These are phyloP conservation scores for Euplexia lucipara DNA, from an alignment of 2,888 invertebrate species.

Conservation along the genomic window DNA sequence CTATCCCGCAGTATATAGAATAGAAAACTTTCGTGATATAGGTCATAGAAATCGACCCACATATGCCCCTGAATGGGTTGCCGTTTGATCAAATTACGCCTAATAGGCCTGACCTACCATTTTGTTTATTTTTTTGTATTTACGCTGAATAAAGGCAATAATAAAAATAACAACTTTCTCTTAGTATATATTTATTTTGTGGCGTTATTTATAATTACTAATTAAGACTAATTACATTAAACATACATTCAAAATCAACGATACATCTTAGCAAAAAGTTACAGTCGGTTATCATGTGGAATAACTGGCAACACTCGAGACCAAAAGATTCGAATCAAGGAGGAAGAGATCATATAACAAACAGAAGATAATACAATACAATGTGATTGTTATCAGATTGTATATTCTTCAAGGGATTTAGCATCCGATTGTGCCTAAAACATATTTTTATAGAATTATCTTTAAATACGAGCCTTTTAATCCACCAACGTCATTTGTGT, in stretches of 20 bases:
- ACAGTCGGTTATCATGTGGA: constrained; percentile 40
- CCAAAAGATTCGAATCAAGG: constrained; percentile 31
- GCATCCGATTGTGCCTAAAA: constrained; percentile 6
- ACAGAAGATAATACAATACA: background rate
- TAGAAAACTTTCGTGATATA: too few relatives aligned
- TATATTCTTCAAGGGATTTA: constrained; percentile 6
- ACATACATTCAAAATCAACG: constrained; percentile 64
- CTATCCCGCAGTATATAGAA: too few relatives aligned
- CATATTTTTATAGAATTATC: constrained; percentile 9
- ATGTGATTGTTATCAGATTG: too few relatives aligned
- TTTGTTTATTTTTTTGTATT: too few relatives aligned
- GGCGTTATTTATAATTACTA: constrained; percentile 71
- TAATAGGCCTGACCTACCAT: too few relatives aligned
- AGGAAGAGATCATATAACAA: constrained; percentile 46
- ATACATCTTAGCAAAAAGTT: constrained; percentile 61
- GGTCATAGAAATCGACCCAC: too few relatives aligned
- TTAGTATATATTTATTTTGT: constrained; percentile 77
- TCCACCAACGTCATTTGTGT: constrained; percentile 11
- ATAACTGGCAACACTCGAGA: constrained; percentile 54
- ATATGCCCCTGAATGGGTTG: too few relatives aligned
- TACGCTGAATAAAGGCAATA: background rate
- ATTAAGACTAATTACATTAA: constrained; percentile 67
- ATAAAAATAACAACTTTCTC: constrained; percentile 55
- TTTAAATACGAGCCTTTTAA: constrained; percentile 22
- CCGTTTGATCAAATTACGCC: too few relatives aligned